Evolutionary conservation across 1,140 invertebrate species (phyloP), one percentile per base, ranked within the genome.

Genomic region (Cotesia glomerata): DNA sequence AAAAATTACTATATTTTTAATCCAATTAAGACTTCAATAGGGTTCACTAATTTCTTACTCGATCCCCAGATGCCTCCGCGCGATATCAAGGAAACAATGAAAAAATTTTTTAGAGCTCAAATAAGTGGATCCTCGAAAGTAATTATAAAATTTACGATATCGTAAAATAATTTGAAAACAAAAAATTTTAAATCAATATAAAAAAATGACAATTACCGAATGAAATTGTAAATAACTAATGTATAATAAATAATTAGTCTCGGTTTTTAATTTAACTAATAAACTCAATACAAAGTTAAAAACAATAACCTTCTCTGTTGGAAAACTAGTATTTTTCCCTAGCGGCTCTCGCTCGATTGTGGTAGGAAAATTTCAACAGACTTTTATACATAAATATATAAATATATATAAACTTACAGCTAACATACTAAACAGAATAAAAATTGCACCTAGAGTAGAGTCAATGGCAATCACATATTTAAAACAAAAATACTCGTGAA

Each of bases 401-500:
- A 51, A 16, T 62, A 35, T 62, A 35, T 36, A 62, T 35, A 39
- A 34, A 32, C 16, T 56, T n/a, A 65, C 16, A 36, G 16, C 39
- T 14, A 32, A 61, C 26, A 45, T n/a, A 16, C 11, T 64, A 56
- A 58, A 45, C 34, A 26, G 18, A 71, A 71, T n/a, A 56, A 49
- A 7, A 16, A 61, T 71, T 79, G 75, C 79, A 80, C 77, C 78
- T 77, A 75, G 73, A 78, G 81, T 77, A 74, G 39, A 45, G 39
- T 45, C 39, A 45, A 11, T 45, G 39, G 39, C 39, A 45, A 74
- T 79, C 81, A 78, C 70, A 49, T 76, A 78, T 51, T 71, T 72
- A 76, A 45, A 45, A 45, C 39, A 45, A 9, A 45, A 9, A 45
- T 45, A 45, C 8, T 45, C 39, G 63, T 66, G 16, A 51, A 66